These are phyloP conservation scores for Drosophila recens DNA, from an alignment of 2,888 invertebrate genomes.

Conservation along the genomic window DNA sequence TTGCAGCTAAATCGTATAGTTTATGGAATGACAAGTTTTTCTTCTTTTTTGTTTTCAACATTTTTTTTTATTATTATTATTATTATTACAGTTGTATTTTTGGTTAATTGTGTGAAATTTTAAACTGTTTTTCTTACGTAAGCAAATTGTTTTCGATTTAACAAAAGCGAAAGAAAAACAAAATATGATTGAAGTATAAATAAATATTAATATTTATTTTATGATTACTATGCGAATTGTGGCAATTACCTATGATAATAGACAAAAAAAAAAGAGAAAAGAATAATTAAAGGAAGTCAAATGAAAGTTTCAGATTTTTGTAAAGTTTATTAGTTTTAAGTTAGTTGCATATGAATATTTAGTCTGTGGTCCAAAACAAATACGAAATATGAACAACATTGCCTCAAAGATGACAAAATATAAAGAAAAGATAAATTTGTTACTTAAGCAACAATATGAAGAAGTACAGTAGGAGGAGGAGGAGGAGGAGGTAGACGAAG, in stretches of 20 bases:
- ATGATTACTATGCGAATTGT: constrained; percentile 18
- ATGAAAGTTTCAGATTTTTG: constrained; percentile 23
- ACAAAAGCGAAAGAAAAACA: neutral
- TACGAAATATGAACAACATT: constrained; percentile 38
- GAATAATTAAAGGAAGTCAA: constrained; percentile 8
- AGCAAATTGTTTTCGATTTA: constrained; percentile 12
- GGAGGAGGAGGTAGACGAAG: neutral
- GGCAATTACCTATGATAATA: constrained; percentile 15
- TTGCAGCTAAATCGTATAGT: constrained; percentile 37
- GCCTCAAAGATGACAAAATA: constrained; percentile 33
- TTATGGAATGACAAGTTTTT: neutral
- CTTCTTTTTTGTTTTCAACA: neutral
- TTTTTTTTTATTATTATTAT: neutral
- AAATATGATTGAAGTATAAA: constrained; percentile 16
- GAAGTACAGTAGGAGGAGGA: neutral
- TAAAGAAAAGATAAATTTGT: constrained; percentile 4
- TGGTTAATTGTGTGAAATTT: constrained; percentile 10
- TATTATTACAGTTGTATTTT: constrained; percentile 6
- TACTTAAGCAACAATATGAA: constrained; percentile 21
- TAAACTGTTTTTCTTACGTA: constrained; percentile 5
- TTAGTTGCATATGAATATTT: constrained; percentile 34
- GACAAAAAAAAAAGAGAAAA: neutral
- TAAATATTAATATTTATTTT: constrained; percentile 43
- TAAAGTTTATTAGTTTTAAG: constrained; percentile 58
- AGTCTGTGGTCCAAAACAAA: constrained; percentile 55